phyloP scores from a whole-genome alignment of 2,113 vertebrate species.

The Hemibates koningsi region DNA sequence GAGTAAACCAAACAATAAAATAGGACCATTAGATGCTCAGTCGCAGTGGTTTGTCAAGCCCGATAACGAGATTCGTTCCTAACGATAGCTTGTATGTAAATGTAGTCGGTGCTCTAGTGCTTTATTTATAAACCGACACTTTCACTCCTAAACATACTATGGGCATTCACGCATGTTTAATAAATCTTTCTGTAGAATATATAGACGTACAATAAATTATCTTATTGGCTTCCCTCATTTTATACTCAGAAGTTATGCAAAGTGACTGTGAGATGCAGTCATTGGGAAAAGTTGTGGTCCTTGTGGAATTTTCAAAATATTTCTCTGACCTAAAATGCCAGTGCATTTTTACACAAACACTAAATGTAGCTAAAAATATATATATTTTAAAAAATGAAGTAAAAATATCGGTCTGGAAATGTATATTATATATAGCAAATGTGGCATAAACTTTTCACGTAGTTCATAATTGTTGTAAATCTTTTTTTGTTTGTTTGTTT shows the following conservation, averaged over 20 bases:
- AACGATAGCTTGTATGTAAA: not conserved
- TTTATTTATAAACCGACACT: not conserved
- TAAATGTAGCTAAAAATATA: not conserved
- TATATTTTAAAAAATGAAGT: not conserved
- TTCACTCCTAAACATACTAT: not conserved
- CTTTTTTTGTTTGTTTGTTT: fast-evolving
- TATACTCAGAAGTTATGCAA: not conserved
- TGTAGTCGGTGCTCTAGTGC: not conserved
- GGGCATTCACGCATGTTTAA: not conserved
- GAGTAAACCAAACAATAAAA: not conserved
- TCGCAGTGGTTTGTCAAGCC: not conserved
- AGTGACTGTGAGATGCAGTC: not conserved
- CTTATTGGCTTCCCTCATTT: not conserved
- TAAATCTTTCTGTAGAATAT: not conserved
- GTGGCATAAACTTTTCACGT: fast-evolving
- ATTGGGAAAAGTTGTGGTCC: fast-evolving
- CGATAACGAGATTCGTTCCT: not conserved
- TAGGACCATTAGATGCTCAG: not conserved
- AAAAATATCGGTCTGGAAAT: not conserved
- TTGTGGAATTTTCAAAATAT: not conserved
- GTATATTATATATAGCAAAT: not conserved
- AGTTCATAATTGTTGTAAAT: not conserved
- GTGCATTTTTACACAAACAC: not conserved
- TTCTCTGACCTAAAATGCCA: not conserved
- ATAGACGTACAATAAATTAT: not conserved